phyloP scores from a whole-genome alignment of 2,113 vertebrate species.

The Mustelus asterias region DNA sequence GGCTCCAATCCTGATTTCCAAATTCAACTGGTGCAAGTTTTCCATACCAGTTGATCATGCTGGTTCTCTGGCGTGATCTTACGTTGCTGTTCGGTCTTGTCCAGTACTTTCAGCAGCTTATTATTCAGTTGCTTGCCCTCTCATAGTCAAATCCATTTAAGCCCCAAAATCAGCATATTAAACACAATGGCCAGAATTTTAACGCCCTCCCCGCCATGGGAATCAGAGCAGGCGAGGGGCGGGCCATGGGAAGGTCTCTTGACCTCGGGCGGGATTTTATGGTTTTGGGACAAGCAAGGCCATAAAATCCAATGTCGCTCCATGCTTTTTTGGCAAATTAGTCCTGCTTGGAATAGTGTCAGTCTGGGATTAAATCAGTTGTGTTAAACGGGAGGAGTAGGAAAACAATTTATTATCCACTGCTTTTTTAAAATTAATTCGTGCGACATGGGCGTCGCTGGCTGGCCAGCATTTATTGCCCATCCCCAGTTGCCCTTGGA shows the following conservation, averaged over 20 bases:
- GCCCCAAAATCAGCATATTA: neutral
- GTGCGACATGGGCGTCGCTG: no score
- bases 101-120: neutral
- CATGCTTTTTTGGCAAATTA: neutral
- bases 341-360: neutral
- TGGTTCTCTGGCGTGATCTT: neutral
- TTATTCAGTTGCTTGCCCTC: neutral
- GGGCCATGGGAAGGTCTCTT: no score
- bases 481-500: no score
- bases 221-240: no score
- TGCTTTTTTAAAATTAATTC: no score
- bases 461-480: no score
- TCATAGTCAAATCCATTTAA: neutral
- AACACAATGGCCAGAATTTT: no score
- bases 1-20: neutral
- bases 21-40: neutral
- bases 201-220: no score
- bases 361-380: neutral
- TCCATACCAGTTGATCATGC: neutral
- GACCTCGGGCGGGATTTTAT: no score
- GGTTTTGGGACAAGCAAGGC: no score
- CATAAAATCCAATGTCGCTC: no score
- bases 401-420: neutral
- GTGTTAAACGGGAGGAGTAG: neutral
- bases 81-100: neutral